A percentile compares a stretch with the other conserved stretches of the same genome.
phyloP scores from a whole-genome alignment of 2,797 vertebrate genomes.

The Nyctalus aviator region DNA sequence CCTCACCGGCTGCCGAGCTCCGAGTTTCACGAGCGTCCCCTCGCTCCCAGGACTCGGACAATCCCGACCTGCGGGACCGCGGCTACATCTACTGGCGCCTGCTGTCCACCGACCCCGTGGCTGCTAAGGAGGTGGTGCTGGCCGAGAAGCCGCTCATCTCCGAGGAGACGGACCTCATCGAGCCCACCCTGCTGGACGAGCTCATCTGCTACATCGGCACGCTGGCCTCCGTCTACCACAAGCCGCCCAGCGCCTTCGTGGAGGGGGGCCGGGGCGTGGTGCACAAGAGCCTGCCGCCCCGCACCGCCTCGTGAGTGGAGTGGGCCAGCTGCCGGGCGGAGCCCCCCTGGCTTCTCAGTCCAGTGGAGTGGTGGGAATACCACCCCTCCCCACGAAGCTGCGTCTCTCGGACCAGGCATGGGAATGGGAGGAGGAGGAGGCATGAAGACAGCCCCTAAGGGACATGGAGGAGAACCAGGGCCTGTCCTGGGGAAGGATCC shows the following conservation, averaged over 20 bases:
- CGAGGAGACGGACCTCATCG: constrained; percentile 90
- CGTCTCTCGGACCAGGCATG: neutral
- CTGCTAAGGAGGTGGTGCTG: constrained; percentile 91
- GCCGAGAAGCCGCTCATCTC: constrained; percentile 92
- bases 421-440: neutral
- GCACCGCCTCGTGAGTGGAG: constrained; percentile 95
- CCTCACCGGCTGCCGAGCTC: neutral
- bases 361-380: neutral
- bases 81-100: constrained; percentile 97
- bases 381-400: neutral
- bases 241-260: constrained; percentile 91
- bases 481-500: neutral
- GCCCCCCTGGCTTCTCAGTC: neutral
- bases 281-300: constrained; percentile 94
- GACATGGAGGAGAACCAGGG: neutral
- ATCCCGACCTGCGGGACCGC: constrained; percentile 96
- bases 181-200: constrained; percentile 90
- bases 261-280: constrained; percentile 93
- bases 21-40: neutral
- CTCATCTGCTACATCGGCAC: constrained; percentile 91
- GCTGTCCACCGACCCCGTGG: constrained; percentile 90
- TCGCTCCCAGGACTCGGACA: constrained; percentile 93
- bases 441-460: neutral
- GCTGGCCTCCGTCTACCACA: constrained; percentile 90
- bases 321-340: neutral